Conservation (phyloP, 1,140 invertebrate genomes). For the Sweltsa coloradensis region DNA sequence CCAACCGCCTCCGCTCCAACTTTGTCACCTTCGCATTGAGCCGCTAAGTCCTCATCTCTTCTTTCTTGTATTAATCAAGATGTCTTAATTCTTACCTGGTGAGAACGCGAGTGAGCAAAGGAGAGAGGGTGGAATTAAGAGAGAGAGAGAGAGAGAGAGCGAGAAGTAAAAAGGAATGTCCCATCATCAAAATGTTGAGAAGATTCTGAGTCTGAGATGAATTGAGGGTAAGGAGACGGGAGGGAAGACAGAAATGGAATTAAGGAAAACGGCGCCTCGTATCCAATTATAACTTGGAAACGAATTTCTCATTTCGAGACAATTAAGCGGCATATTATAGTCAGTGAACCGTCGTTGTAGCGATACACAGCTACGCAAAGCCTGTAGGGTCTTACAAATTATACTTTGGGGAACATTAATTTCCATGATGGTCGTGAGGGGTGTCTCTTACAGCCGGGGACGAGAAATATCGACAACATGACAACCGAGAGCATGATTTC, state of each 20-base stretch:
- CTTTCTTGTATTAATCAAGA: conserved; percentile 7
- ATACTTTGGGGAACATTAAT: conserved; percentile 35
- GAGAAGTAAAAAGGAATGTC: not conserved
- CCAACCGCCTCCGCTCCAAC: no score
- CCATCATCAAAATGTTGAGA: conserved; percentile 8
- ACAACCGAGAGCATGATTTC: not conserved
- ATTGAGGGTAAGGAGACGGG: conserved; percentile 14
- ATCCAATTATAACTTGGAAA: conserved; percentile 35
- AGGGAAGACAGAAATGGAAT: conserved; percentile 12
- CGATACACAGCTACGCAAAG: conserved; percentile 27
- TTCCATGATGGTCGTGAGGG: conserved; percentile 27
- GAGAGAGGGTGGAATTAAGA: not conserved
- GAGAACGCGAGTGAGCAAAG: not conserved
- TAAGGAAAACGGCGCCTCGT: conserved; percentile 21
- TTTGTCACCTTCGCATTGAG: no score
- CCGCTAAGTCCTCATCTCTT: not conserved
- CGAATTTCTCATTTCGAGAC: conserved; percentile 35
- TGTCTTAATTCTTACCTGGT: conserved; percentile 8
- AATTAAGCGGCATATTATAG: conserved; percentile 35
- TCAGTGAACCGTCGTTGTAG: conserved; percentile 24
- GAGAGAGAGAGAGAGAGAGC: not conserved
- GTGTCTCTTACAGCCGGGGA: not conserved
- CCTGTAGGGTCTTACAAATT: conserved; percentile 26
- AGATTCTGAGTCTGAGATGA: conserved; percentile 10
- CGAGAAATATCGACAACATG: not conserved